Percentiles rank a stretch among this genome's conserved stretches.
These are phyloP conservation scores for Vesta saturnalis DNA, from an alignment of 2,888 invertebrate species.

Conservation along the genomic window DNA sequence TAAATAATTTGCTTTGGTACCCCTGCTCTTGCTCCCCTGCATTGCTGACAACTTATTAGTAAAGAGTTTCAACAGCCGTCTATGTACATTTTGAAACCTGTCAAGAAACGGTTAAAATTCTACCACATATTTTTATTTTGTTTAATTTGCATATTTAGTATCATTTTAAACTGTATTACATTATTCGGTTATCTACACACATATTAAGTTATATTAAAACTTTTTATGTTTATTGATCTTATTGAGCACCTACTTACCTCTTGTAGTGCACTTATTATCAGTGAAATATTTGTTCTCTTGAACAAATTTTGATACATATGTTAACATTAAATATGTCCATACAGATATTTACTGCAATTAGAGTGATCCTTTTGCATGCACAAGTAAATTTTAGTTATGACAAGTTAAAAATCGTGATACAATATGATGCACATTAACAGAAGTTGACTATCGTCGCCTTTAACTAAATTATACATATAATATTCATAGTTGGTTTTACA, in stretches of 20 bases:
- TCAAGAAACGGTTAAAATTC: conserved; percentile 16
- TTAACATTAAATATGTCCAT: too few species aligned
- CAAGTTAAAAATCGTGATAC: too few species aligned
- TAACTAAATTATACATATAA: too few species aligned
- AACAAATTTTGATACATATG: too few species aligned
- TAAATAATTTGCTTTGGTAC: conserved; percentile 74
- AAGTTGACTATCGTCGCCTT: too few species aligned
- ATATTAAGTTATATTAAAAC: too few species aligned
- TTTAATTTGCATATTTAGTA: conserved; percentile 6
- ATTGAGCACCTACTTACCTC: background rate
- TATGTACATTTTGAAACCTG: conserved; percentile 25
- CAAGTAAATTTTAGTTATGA: too few species aligned
- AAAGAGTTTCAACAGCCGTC: conserved; percentile 45
- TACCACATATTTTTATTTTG: conserved; percentile 2
- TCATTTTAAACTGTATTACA: background rate
- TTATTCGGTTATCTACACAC: too few species aligned
- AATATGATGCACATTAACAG: too few species aligned
- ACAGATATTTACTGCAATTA: too few species aligned
- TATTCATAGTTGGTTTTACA: too few species aligned
- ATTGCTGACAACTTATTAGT: conserved; percentile 57
- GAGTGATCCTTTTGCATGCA: too few species aligned
- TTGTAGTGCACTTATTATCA: background rate
- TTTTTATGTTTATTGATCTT: background rate
- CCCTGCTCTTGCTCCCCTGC: conserved; percentile 47
- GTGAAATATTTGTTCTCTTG: background rate